Conservation (phyloP, 2,797 vertebrate genomes). For the Hephaestus fuliginosus region DNA sequence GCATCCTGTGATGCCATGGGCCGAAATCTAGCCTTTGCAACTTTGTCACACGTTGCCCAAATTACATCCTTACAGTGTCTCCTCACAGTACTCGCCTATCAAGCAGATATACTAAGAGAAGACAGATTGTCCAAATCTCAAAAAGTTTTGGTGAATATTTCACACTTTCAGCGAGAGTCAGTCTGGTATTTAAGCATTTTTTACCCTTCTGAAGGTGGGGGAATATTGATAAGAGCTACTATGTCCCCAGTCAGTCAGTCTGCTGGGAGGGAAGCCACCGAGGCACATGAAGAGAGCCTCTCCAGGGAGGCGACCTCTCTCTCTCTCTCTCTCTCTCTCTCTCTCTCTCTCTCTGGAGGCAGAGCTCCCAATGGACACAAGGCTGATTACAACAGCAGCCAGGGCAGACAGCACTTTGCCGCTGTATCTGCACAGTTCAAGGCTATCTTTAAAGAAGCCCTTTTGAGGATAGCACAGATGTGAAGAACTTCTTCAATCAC, state of each 20-base stretch:
- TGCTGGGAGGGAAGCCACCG: conserved; percentile 73
- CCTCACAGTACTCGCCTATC: background rate
- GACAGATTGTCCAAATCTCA: background rate
- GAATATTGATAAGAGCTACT: conserved; percentile 62
- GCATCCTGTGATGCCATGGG: background rate
- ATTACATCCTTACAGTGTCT: background rate
- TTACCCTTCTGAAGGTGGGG: conserved; percentile 11
- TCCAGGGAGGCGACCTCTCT: conserved; percentile 65
- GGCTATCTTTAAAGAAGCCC: conserved; percentile 67
- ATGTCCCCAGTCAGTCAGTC: conserved; percentile 64
- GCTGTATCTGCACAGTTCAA: conserved; percentile 70
- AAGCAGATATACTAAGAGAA: background rate
- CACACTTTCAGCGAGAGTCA: background rate
- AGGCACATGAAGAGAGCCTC: conserved; percentile 71
- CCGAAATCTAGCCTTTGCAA: background rate
- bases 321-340: conserved; percentile 66
- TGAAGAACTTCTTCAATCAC: conserved; percentile 67
- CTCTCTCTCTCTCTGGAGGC: conserved; percentile 64
- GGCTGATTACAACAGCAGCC: conserved; percentile 73
- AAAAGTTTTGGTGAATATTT: conserved; percentile 28
- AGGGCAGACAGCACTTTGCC: conserved; percentile 64
- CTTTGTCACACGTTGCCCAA: background rate
- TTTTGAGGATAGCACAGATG: conserved; percentile 66
- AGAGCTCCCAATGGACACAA: conserved; percentile 66
- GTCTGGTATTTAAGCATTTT: conserved; percentile 17